A percentile compares a stretch with the other conserved stretches of the same genome.
phyloP scores from a whole-genome alignment of 2,888 invertebrate genomes.

The Drosophila buzzatii region DNA sequence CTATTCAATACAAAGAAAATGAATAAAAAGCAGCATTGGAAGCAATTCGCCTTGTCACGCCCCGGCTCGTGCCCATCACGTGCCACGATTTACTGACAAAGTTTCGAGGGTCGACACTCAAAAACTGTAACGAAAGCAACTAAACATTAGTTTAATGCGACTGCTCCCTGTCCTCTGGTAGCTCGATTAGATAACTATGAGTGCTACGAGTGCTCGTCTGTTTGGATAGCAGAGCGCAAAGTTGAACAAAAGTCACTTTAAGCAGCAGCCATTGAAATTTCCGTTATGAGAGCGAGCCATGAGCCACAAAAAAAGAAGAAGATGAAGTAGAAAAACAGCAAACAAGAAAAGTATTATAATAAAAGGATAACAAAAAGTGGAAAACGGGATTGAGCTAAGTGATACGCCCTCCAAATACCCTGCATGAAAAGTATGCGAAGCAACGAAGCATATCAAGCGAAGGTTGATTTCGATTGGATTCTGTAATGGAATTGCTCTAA shows the following conservation, averaged over 20 bases:
- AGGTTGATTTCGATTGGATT: no score
- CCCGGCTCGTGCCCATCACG: conserved; percentile 66
- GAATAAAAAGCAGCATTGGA: conserved; percentile 9
- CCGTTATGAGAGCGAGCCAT: conserved; percentile 63
- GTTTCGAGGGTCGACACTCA: conserved; percentile 72
- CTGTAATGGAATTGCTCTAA: no score
- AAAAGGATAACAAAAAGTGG: conserved; percentile 33
- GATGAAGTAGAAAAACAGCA: conserved; percentile 6
- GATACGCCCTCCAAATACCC: conserved; percentile 32
- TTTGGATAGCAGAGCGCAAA: conserved; percentile 68
- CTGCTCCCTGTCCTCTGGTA: conserved; percentile 5
- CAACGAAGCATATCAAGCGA: no score
- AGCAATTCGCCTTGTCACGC: conserved; percentile 73
- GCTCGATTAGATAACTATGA: conserved; percentile 69
- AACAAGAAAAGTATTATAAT: conserved; percentile 17
- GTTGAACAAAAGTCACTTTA: conserved; percentile 80
- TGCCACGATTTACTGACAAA: conserved; percentile 78
- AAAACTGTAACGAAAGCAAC: conserved; percentile 74
- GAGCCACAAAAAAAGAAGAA: conserved; percentile 15
- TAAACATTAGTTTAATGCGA: conserved; percentile 77
- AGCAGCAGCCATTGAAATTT: conserved; percentile 75
- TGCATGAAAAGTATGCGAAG: neutral
- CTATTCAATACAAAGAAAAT: conserved; percentile 53
- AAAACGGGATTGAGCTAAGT: conserved; percentile 7
- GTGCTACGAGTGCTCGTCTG: conserved; percentile 57